Evolutionary conservation across 2,888 invertebrate genomes (phyloP), one percentile per base, ranked within the genome.

Genomic region (Caenorhabditis angaria): DNA sequence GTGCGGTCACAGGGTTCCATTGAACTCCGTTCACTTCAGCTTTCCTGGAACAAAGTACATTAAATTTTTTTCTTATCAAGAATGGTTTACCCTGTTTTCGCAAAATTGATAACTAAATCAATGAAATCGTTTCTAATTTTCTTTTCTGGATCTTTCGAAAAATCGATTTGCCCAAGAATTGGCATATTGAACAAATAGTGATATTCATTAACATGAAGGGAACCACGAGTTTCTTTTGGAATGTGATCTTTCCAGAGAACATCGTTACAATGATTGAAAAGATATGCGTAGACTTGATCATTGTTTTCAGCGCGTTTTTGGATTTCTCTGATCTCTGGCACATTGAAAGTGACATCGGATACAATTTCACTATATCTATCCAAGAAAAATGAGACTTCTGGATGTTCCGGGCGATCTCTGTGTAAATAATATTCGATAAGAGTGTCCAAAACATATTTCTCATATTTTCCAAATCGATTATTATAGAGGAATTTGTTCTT

Each of bases 191-290:
- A 74, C 14, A 80, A 47, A 48, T 80, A 80, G n/a, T 76, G 71
- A 57, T 76, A 74, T 27, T 80, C 80, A 24, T 74, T 78, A 28
- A 65, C 76, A 47, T 80, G 80, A 6, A 71, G 66, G 0, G 76
- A 69, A 0, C 76, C 41, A 41, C 41, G 41, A 18, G 41, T 41
- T 41, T 41, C 41, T n/a, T 65, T 29, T n/a, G 72, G 72, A 22
- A 72, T 54, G 32, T 77, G 55, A 0, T 65, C 25, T 24, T 67
- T 66, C 68, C 73, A 77, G n/a, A 77, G 57, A 1, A 55, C 47
- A 8, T 68, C 41, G 25, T 65, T 64, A 54, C 55, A 77, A 54
- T 77, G 73, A 20, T 77, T 68, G n/a, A 70, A 65, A 0, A 68
- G 50, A 35, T 77, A 77, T 0, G 70, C 51, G 60, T 65, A 77